These are phyloP conservation scores for Peromyscus attwateri DNA, from an alignment of 2,797 vertebrate genomes.

Conservation along the genomic window DNA sequence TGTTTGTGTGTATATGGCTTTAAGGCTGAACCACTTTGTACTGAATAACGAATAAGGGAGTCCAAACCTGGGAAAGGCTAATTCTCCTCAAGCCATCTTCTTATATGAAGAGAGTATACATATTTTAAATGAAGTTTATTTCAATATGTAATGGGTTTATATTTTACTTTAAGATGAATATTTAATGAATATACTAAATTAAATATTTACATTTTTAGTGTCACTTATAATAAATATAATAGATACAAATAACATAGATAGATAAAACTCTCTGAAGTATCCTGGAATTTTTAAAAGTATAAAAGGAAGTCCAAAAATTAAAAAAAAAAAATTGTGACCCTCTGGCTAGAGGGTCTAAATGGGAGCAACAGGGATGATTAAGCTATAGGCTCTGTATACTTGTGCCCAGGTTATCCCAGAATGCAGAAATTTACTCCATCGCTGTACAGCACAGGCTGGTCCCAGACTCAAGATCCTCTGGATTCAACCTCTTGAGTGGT, in stretches of 20 bases:
- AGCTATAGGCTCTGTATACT: not conserved
- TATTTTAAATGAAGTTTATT: not conserved
- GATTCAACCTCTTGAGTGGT: not conserved
- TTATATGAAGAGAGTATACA: not conserved
- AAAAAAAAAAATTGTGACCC: not conserved
- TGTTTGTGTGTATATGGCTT: not conserved
- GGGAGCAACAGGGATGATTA: not conserved
- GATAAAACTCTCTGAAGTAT: not conserved
- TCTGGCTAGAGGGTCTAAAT: not conserved
- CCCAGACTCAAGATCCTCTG: too few species aligned
- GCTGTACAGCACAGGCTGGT: not conserved
- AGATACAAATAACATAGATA: not conserved
- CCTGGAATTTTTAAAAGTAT: not conserved
- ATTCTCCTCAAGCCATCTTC: not conserved
- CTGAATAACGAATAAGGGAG: not conserved
- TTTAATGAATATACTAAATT: not conserved
- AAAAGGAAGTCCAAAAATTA: not conserved
- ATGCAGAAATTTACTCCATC: not conserved
- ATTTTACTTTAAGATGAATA: slow-evolving; percentile 38
- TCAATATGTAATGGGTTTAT: not conserved
- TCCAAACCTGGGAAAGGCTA: not conserved
- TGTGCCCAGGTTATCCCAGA: not conserved
- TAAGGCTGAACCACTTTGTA: not conserved
- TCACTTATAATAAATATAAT: not conserved
- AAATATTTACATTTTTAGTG: slow-evolving; percentile 15